A percentile compares a stretch with the other conserved stretches of the same genome.
phyloP scores from a whole-genome alignment of 2,113 vertebrate genomes.

The Reinhardtius hippoglossoides region DNA sequence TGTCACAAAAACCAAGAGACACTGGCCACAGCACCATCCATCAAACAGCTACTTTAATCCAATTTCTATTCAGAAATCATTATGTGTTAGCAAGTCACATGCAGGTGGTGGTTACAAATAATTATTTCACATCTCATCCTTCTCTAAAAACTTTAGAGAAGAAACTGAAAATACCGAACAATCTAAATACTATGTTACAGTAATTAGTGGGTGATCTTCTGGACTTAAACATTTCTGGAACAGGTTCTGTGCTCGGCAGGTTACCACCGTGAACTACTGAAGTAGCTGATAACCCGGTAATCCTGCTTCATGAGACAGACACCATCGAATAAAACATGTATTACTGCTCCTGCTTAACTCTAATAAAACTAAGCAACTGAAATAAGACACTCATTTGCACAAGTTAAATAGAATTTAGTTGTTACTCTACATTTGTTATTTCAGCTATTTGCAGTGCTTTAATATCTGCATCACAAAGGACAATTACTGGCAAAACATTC shows the following conservation, averaged over 20 bases:
- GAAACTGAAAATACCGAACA: neutral
- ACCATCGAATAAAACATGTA: neutral
- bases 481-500: conserved; percentile 2
- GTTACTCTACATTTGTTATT: neutral
- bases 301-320: neutral
- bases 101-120: neutral
- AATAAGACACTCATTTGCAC: neutral
- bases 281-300: neutral
- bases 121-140: neutral
- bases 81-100: neutral
- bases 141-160: neutral
- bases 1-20: neutral
- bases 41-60: neutral
- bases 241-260: neutral
- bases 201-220: neutral
- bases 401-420: neutral
- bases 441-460: neutral
- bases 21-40: neutral
- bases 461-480: neutral
- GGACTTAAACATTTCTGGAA: neutral
- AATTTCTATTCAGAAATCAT: neutral
- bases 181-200: neutral
- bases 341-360: neutral
- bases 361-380: neutral
- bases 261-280: neutral